These are phyloP conservation scores for Cantharis nigra DNA, from an alignment of 2,888 invertebrate species.

Conservation along the genomic window DNA sequence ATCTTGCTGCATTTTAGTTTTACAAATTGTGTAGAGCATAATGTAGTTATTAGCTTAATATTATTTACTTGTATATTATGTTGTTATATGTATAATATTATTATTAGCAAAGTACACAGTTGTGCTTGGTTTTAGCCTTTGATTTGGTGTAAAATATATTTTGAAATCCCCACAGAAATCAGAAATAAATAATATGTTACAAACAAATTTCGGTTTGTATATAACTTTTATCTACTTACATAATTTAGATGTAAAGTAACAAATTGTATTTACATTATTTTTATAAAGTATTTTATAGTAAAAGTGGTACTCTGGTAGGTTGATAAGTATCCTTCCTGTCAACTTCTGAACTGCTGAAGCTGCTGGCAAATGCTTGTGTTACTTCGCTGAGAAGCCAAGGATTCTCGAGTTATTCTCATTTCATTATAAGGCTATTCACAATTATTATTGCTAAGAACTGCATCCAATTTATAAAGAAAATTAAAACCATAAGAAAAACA, in stretches of 20 bases:
- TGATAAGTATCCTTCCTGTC: neutral
- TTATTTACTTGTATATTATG: too few species aligned
- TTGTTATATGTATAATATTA: too few species aligned
- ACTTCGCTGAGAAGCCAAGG: slow-evolving; percentile 8
- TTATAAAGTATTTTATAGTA: neutral
- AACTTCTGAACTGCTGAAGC: slow-evolving; percentile 4
- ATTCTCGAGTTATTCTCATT: slow-evolving; percentile 5
- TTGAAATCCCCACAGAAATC: too few species aligned
- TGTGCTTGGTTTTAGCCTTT: too few species aligned
- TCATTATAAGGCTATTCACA: slow-evolving; percentile 4
- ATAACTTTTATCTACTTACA: neutral
- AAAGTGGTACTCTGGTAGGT: neutral
- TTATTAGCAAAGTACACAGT: too few species aligned
- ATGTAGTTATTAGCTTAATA: too few species aligned
- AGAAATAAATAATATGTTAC: neutral
- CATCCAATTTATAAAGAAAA: neutral
- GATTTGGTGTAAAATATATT: too few species aligned
- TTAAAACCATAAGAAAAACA: neutral
- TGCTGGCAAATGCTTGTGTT: slow-evolving; percentile 7
- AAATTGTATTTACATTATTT: neutral
- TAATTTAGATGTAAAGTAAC: neutral
- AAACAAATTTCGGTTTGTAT: neutral
- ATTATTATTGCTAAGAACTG: neutral
- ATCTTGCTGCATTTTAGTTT: too few species aligned
- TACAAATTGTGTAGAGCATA: too few species aligned